These are phyloP conservation scores for Psittacula derbiana DNA, from an alignment of 2,797 vertebrate species.

Conservation along the genomic window DNA sequence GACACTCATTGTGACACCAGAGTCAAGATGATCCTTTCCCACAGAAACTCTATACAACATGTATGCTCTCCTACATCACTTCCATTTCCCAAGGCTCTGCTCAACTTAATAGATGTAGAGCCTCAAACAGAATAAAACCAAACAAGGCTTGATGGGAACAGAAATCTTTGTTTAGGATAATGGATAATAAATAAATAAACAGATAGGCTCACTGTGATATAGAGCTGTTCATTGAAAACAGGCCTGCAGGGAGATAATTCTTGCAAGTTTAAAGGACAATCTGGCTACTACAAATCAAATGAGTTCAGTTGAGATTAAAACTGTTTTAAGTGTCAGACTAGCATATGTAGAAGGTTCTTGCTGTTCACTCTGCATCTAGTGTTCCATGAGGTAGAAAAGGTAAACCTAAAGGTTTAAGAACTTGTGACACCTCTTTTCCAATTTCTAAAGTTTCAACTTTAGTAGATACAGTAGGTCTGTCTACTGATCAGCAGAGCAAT, in stretches of 20 bases:
- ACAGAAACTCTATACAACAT: neutral
- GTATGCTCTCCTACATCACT: neutral
- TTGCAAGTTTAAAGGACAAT: neutral
- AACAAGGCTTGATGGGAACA: neutral
- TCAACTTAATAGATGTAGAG: neutral
- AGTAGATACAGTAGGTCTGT: neutral
- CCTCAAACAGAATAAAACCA: neutral
- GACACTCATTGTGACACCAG: neutral
- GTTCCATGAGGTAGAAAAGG: neutral
- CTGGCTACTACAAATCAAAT: neutral
- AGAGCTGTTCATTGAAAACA: neutral
- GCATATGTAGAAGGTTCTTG: neutral
- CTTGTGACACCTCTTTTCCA: neutral
- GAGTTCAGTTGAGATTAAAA: neutral
- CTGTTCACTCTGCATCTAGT: neutral
- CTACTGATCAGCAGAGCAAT: neutral
- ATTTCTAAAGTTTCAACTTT: neutral
- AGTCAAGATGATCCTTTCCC: neutral
- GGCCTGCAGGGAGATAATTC: neutral
- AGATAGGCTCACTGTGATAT: neutral
- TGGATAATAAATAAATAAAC: neutral
- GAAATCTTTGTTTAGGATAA: neutral
- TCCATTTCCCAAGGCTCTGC: neutral
- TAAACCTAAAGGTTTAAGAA: neutral
- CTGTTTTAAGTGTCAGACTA: neutral